A percentile compares a stretch with the other conserved stretches of the same genome.
phyloP scores from a whole-genome alignment of 2,888 invertebrate genomes.

The Philaethria dido region DNA sequence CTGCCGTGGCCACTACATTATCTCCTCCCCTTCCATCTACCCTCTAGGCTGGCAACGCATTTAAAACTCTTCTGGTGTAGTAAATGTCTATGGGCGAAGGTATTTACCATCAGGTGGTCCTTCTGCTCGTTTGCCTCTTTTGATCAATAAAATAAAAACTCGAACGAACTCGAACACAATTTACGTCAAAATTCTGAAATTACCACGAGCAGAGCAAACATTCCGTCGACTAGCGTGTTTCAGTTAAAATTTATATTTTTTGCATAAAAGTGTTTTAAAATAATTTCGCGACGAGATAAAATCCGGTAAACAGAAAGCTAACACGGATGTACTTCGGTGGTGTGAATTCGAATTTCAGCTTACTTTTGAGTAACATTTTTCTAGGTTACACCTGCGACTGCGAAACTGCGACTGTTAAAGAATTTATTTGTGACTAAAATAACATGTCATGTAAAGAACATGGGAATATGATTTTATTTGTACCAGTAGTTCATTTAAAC shows the following conservation, averaged over 20 bases:
- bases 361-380: slow-evolving; percentile 13
- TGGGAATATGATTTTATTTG: background rate
- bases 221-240: slow-evolving; percentile 10
- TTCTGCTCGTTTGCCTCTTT: too few species aligned
- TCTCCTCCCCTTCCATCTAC: too few species aligned
- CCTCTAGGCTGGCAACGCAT: too few species aligned
- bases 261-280: slow-evolving; percentile 28
- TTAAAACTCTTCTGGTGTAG: too few species aligned
- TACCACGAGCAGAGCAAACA: slow-evolving; percentile 30
- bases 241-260: slow-evolving; percentile 19
- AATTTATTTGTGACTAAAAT: slow-evolving; percentile 14
- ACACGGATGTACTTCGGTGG: slow-evolving; percentile 1
- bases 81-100: too few species aligned
- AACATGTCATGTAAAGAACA: background rate
- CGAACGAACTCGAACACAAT: slow-evolving; percentile 40
- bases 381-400: slow-evolving; percentile 16
- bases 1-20: too few species aligned
- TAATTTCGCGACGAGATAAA: slow-evolving; percentile 32
- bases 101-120: too few species aligned
- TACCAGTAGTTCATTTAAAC: too few species aligned
- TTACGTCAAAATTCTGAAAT: slow-evolving; percentile 34
- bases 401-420: background rate
- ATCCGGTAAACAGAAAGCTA: slow-evolving; percentile 23
- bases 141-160: too few species aligned
- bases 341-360: slow-evolving; percentile 18